Evolutionary conservation across 2,888 invertebrate genomes (phyloP).

Genomic region (Chrysolina haemoptera): DNA sequence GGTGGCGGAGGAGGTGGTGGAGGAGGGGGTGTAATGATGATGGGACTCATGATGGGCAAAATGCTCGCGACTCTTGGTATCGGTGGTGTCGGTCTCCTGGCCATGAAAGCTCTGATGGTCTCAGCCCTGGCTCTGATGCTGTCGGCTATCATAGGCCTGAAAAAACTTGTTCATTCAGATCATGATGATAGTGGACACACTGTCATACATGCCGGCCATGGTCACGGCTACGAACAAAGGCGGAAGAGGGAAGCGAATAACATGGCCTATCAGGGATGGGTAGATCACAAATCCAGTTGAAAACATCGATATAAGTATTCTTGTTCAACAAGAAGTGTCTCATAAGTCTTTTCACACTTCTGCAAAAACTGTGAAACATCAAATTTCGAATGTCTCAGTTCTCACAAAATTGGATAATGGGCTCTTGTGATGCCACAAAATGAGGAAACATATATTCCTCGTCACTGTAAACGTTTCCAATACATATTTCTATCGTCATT

Average conservation of each 20-base stretch:
- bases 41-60: constrained; percentile 85
- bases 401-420: neutral
- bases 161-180: constrained; percentile 77
- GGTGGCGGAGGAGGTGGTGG: constrained; percentile 69
- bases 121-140: constrained; percentile 83
- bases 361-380: neutral
- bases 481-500: no score
- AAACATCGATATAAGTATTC: neutral
- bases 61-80: constrained; percentile 83
- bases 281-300: constrained; percentile 62
- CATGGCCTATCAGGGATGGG: constrained; percentile 69
- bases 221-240: constrained; percentile 71
- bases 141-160: constrained; percentile 82
- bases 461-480: no score
- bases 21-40: constrained; percentile 73
- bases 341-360: neutral
- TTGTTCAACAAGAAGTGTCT: neutral
- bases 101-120: constrained; percentile 78
- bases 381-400: neutral
- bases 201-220: constrained; percentile 71
- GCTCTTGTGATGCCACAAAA: no score
- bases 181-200: constrained; percentile 69
- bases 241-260: constrained; percentile 67
- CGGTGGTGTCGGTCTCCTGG: constrained; percentile 82
- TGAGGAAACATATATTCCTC: no score